Evolutionary conservation across 2,113 vertebrate genomes (phyloP).

Genomic region (Rynchops niger): DNA sequence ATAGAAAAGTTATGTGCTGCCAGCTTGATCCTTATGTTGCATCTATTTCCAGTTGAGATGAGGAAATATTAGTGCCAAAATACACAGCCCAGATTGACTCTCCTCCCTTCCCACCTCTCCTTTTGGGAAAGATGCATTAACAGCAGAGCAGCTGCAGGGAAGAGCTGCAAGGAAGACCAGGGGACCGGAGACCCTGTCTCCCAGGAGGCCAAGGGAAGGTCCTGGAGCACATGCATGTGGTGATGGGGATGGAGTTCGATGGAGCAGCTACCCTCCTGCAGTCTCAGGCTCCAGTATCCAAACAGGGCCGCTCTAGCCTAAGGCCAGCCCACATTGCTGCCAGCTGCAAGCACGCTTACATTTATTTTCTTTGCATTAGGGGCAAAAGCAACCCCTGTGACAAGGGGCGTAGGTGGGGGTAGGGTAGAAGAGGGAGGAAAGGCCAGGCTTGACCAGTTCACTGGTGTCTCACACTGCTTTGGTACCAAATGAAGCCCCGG

Average conservation of each 20-base stretch:
- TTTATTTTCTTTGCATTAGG: background rate
- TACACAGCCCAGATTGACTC: background rate
- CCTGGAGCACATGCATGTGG: background rate
- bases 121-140: background rate
- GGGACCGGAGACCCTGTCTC: accelerated
- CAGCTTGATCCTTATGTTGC: background rate
- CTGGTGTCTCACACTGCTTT: background rate
- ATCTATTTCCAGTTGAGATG: background rate
- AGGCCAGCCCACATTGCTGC: background rate
- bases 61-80: background rate
- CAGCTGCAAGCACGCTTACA: background rate
- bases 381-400: background rate
- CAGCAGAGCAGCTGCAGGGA: background rate
- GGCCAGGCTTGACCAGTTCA: background rate
- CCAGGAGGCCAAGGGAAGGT: background rate
- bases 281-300: background rate
- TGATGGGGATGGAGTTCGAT: background rate
- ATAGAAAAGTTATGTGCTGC: background rate
- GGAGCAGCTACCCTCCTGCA: background rate
- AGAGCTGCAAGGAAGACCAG: background rate
- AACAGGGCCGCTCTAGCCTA: background rate
- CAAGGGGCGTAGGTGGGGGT: accelerated
- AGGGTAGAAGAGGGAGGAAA: background rate
- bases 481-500: background rate
- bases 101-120: background rate